Percentiles rank a stretch among this genome's conserved stretches.
Conservation (phyloP, 2,888 invertebrate genomes). For the Deroplatys truncata region DNA sequence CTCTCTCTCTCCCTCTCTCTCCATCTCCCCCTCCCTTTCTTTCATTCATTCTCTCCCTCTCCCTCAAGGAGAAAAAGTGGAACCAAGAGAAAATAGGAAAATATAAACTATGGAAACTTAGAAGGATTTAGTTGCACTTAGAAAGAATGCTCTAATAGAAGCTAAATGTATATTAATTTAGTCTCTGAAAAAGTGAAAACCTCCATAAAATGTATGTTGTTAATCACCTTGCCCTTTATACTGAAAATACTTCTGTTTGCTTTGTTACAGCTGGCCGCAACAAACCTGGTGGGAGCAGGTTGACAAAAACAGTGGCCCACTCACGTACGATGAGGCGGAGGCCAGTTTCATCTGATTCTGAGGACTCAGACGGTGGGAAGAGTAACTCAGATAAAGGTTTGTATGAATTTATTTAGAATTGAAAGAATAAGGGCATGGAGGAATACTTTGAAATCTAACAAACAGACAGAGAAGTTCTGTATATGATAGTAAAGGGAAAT, state of each 20-base stretch:
- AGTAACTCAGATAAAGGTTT: background rate
- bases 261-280: background rate
- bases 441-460: background rate
- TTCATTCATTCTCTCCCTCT: too few species aligned
- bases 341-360: background rate
- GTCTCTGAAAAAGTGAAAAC: background rate
- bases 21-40: too few species aligned
- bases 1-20: too few species aligned
- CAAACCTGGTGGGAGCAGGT: background rate
- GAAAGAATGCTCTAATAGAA: too few species aligned
- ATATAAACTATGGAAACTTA: too few species aligned
- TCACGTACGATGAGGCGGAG: background rate
- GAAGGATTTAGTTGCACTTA: too few species aligned
- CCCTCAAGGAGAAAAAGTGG: too few species aligned
- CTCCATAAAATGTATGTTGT: background rate
- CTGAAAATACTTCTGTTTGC: background rate
- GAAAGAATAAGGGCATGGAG: background rate
- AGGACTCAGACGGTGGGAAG: background rate
- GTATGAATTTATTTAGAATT: background rate
- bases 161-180: background rate
- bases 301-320: background rate
- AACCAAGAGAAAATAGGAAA: too few species aligned
- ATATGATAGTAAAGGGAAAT: too few species aligned
- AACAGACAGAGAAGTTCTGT: background rate
- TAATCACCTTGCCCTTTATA: background rate